Evolutionary conservation across 2,888 invertebrate genomes (phyloP).

Genomic region (Cataglyphis altisquamis): DNA sequence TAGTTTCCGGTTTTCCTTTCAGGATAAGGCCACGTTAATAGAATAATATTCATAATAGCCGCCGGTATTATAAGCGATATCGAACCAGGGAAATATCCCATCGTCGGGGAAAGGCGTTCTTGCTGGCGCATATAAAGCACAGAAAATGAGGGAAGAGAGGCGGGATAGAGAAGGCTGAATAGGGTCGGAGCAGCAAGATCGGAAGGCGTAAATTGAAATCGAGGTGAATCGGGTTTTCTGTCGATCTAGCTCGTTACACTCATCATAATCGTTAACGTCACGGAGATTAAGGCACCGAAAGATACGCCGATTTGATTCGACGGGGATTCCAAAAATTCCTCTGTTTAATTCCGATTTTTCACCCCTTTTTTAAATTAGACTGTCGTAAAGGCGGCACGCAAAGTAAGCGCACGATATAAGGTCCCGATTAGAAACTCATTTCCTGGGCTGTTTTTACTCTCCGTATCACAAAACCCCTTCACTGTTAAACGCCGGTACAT

Average conservation of each 20-base stretch:
- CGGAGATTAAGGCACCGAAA: conserved; percentile 51
- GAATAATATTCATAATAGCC: conserved; percentile 49
- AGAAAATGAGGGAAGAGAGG: conserved; percentile 61
- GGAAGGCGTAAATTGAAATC: conserved; percentile 69
- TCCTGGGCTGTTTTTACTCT: conserved; percentile 43
- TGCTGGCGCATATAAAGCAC: conserved; percentile 58
- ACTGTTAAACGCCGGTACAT: conserved; percentile 26
- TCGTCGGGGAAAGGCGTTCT: conserved; percentile 40
- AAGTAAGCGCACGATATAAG: conserved; percentile 62
- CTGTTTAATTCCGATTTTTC: conserved; percentile 36
- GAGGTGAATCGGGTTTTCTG: conserved; percentile 62
- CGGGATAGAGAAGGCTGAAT: conserved; percentile 13
- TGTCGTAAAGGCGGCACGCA: conserved; percentile 28
- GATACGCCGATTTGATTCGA: conserved; percentile 23
- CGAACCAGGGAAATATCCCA: conserved; percentile 37
- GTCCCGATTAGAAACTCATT: conserved; percentile 65
- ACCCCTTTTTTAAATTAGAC: conserved; percentile 49
- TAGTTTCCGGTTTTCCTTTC: conserved; percentile 52
- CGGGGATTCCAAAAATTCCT: not conserved
- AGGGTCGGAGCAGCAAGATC: not conserved
- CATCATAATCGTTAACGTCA: conserved; percentile 71
- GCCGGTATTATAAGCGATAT: conserved; percentile 44
- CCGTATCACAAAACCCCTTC: conserved; percentile 36
- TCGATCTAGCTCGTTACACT: conserved; percentile 71
- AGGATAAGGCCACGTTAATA: conserved; percentile 59